These are phyloP conservation scores for Eremobia ochroleuca DNA, from an alignment of 2,888 invertebrate species.

Conservation along the genomic window DNA sequence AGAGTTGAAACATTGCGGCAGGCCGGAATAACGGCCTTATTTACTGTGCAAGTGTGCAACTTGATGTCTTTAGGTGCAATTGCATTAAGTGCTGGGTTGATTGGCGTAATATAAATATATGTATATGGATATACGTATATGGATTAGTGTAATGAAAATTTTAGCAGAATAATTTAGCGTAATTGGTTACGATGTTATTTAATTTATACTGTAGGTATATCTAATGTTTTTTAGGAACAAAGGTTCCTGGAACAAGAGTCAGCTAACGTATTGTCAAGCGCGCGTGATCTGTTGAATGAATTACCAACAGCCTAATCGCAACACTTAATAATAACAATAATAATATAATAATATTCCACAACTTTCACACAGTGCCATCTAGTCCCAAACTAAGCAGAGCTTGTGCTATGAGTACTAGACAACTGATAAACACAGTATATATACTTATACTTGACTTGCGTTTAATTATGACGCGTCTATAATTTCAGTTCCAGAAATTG, in stretches of 20 bases:
- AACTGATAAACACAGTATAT: no score
- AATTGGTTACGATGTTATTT: neutral
- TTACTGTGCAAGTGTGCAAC: conserved; percentile 55
- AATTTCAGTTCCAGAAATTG: neutral
- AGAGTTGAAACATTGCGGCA: conserved; percentile 70
- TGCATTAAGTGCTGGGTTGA: conserved; percentile 20
- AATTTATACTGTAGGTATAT: neutral
- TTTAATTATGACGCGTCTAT: neutral
- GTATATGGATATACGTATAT: no score
- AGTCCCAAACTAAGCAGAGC: no score
- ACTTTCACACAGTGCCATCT: no score
- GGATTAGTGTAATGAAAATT: neutral
- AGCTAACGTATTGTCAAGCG: neutral
- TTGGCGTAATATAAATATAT: no score
- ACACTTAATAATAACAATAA: no score
- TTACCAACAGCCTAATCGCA: neutral
- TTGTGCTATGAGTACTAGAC: no score
- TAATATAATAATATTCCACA: no score
- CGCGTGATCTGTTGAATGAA: neutral
- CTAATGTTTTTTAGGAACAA: neutral
- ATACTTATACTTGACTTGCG: no score
- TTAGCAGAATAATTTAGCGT: neutral
- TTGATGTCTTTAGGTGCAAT: conserved; percentile 48
- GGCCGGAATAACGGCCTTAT: conserved; percentile 59
- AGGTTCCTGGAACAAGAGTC: neutral